Evolutionary conservation across 2,797 vertebrate genomes (phyloP).

Genomic region (Perodicticus potto): DNA sequence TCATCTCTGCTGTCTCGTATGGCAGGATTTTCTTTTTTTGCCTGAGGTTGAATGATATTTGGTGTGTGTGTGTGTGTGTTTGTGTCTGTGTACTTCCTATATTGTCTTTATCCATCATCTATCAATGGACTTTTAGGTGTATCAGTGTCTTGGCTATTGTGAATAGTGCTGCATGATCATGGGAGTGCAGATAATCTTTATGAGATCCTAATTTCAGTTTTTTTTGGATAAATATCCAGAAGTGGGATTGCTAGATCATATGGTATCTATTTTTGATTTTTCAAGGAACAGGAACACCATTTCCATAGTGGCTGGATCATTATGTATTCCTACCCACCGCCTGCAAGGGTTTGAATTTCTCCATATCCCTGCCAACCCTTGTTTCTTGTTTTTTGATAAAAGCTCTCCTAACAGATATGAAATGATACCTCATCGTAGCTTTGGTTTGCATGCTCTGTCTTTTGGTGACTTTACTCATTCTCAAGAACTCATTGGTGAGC

Average conservation of each 20-base stretch:
- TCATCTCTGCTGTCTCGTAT: not conserved
- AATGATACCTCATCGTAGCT: not conserved
- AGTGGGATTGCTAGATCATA: not conserved
- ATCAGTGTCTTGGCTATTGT: not conserved
- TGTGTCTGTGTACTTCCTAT: no score
- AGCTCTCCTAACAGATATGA: not conserved
- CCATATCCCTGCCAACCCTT: not conserved
- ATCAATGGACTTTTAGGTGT: no score
- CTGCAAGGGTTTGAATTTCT: not conserved
- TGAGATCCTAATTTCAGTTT: not conserved
- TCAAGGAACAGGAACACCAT: not conserved
- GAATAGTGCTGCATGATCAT: not conserved
- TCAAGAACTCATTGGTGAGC: not conserved
- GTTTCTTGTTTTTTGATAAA: not conserved
- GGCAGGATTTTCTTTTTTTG: not conserved
- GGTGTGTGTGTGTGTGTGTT: not conserved
- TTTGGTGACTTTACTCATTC: not conserved
- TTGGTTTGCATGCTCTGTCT: not conserved
- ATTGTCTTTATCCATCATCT: not conserved
- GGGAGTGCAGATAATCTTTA: not conserved
- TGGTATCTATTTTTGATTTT: not conserved
- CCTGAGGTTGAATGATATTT: not conserved
- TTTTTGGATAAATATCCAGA: not conserved
- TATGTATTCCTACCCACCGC: not conserved
- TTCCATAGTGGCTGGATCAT: not conserved